Evolutionary conservation across 2,113 vertebrate species (phyloP).

Genomic region (Tretioscincus oriximinensis): DNA sequence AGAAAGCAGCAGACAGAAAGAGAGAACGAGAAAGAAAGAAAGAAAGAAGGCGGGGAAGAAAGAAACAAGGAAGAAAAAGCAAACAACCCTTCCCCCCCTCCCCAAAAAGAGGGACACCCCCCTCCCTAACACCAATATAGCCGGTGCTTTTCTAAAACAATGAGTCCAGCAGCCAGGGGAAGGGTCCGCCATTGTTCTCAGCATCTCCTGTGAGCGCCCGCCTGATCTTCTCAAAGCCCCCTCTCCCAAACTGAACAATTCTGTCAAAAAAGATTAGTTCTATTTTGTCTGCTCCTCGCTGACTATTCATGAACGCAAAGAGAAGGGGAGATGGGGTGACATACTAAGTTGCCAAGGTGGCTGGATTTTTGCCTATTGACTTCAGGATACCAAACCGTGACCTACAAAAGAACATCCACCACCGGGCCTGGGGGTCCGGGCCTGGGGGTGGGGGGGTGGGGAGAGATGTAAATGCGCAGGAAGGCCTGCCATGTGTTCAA

Average conservation of each 20-base stretch:
- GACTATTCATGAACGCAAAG: conserved; percentile 87
- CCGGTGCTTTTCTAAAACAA: conserved; percentile 66
- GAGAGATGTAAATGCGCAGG: conserved; percentile 37
- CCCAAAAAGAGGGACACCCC: too few species aligned
- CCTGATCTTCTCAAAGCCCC: conserved; percentile 75
- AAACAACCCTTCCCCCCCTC: too few species aligned
- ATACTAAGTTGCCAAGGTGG: conserved; percentile 84
- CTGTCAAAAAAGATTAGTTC: conserved; percentile 91
- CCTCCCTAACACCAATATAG: not conserved
- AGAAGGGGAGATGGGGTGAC: conserved; percentile 80
- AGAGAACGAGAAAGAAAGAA: too few species aligned
- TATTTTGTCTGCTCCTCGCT: conserved; percentile 86
- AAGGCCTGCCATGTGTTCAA: conserved; percentile 80
- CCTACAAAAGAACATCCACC: conserved; percentile 80
- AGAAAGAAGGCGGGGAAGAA: too few species aligned
- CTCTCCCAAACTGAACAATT: conserved; percentile 85
- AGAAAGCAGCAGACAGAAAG: too few species aligned
- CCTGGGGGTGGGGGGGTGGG: conserved; percentile 74
- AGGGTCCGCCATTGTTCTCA: conserved; percentile 73
- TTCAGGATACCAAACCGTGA: conserved; percentile 76
- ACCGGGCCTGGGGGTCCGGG: conserved; percentile 69
- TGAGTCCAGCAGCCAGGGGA: conserved; percentile 26
- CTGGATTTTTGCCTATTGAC: conserved; percentile 81
- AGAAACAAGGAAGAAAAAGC: too few species aligned
- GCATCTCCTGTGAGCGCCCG: conserved; percentile 70